Evolutionary conservation across 2,797 vertebrate genomes (phyloP), one percentile per base, ranked within the genome.

Genomic region (Nyctibius grandis): DNA sequence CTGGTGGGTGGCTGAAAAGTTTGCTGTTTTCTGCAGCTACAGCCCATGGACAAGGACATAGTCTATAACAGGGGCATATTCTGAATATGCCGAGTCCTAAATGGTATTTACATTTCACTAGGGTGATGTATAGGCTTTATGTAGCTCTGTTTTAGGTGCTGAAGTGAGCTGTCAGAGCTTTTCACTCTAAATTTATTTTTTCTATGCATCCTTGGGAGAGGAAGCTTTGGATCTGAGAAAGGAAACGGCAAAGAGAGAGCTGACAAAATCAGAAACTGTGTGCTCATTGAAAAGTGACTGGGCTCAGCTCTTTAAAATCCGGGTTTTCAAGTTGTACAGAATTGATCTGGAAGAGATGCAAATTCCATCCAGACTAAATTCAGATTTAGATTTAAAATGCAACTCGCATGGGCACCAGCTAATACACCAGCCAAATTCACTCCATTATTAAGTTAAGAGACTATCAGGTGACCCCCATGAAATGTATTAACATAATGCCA

Each of bases 401-500:
- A 82, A n/a, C 81, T 76, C 28, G 7, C 92, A 85, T n/a, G 64
- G 64, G 63, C 48, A 68, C 36, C 51, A 83, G 64, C 84, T 93
- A 91, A 92, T 77, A 42, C 72, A 85, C 77, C 72, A 92, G 80
- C 91, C 91, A 96, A 87, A 93, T 91, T 87, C 88, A 92, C 91
- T 96, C 68, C 68, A 73, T 93, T 94, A 96, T 91, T 94, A 95
- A 95, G 85, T 95, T 81, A 92, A 87, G 86, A 91, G 84, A 88
- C 92, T 89, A 74, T 2, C 72, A 83, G 89, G 57, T 95, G 95
- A 95, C 94, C 92, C 68, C 75, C 72, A 34, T 79, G 91, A 95
- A 96, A 89, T 82, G 33, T 80, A 96, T 96, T 97, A 94, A 85
- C 95, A 94, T 97, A 95, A 95, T 74, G 86, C 94, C 96, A 96